These are phyloP conservation scores for Cataglyphis albicans DNA, from an alignment of 2,888 invertebrate genomes.

Conservation along the genomic window DNA sequence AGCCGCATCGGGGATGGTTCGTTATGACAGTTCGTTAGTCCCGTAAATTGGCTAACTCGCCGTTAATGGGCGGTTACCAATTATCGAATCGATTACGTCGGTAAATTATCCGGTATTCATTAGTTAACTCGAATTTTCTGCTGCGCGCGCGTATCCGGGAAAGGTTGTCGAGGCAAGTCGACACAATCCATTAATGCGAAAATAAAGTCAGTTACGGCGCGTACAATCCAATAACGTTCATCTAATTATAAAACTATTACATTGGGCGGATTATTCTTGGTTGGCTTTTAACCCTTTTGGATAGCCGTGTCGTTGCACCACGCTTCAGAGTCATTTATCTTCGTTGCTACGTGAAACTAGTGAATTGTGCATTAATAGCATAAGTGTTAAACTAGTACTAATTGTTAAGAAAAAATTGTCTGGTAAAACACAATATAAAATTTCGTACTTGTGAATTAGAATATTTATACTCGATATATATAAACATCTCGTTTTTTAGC, in stretches of 20 bases:
- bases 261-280: conserved; percentile 30
- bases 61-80: conserved; percentile 75
- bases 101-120: conserved; percentile 72
- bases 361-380: conserved; percentile 36
- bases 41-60: conserved; percentile 71
- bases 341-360: conserved; percentile 20
- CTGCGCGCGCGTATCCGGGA: conserved; percentile 15
- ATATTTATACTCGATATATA: neutral
- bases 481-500: neutral
- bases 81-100: conserved; percentile 75
- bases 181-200: conserved; percentile 47
- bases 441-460: neutral
- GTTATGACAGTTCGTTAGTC: conserved; percentile 77
- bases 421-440: neutral
- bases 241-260: conserved; percentile 54
- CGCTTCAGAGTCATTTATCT: conserved; percentile 42
- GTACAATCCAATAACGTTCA: conserved; percentile 32
- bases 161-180: neutral
- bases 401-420: neutral
- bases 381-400: conserved; percentile 19
- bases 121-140: conserved; percentile 70
- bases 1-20: conserved; percentile 63
- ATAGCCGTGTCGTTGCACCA: conserved; percentile 20
- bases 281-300: conserved; percentile 22
- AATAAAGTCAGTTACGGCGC: conserved; percentile 47